Evolutionary conservation across 2,888 invertebrate species (phyloP).

Genomic region (Metellina segmentata): DNA sequence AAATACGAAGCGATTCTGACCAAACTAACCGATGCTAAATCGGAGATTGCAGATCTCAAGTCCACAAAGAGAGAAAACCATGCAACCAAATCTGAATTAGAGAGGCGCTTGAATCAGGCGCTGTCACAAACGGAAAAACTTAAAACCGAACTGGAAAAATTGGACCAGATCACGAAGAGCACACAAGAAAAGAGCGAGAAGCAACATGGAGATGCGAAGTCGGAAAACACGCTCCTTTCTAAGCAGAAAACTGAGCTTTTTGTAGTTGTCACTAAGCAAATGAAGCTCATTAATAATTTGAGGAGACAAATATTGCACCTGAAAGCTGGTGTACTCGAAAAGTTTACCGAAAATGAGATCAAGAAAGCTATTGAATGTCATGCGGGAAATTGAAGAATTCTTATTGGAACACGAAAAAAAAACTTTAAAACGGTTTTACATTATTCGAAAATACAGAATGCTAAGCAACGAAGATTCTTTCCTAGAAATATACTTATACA

Average conservation of each 20-base stretch:
- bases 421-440: no score
- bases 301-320: slow-evolving; percentile 67
- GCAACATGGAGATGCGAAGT: background rate
- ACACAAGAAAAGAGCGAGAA: slow-evolving; percentile 6
- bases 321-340: slow-evolving; percentile 32
- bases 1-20: background rate
- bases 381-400: background rate
- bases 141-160: slow-evolving; percentile 5
- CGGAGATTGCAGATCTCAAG: background rate
- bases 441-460: no score
- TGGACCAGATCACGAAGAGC: background rate
- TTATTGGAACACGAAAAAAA: background rate
- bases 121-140: background rate
- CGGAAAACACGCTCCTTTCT: slow-evolving; percentile 12
- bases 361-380: slow-evolving; percentile 14
- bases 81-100: slow-evolving; percentile 8
- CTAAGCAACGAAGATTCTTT: no score
- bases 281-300: slow-evolving; percentile 51
- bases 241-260: slow-evolving; percentile 51
- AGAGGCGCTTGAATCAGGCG: slow-evolving; percentile 17
- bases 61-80: background rate
- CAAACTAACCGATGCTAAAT: slow-evolving; percentile 17
- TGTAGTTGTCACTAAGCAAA: slow-evolving; percentile 53
- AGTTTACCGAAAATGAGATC: slow-evolving; percentile 46
- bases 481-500: no score